Base-by-base conservation (phyloP, 2,113 vertebrate species). In the Pseudorectes ferrugineus region DNA sequence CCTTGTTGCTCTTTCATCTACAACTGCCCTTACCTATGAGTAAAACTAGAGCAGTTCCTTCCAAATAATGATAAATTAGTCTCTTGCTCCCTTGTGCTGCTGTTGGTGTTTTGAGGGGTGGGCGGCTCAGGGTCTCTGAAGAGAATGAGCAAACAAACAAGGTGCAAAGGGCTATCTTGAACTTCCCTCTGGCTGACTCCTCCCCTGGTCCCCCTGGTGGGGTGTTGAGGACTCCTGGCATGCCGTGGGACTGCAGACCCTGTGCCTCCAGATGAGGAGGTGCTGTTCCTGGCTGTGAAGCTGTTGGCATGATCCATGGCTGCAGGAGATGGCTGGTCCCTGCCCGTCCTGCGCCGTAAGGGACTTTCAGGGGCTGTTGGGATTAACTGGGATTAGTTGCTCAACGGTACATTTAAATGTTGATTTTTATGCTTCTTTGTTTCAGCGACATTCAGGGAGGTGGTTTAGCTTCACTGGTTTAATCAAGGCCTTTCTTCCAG, bases 261-360 rank as follows among this genome's bases (percentile, higher is more conserved):
- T 55, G 57, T 40, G 52, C 2, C 19, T 26, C 46, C 0, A 1
- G 21, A 38, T 13, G 66, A 38, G 5, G 9, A 59, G 35, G 35
- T 7, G 9, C 38, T 2, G 4, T 48, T 33, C n/a, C 26, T 25
- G 43, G 49, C 75, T 6, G 1, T 2, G 9, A 55, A 70, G 82
- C 55, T 88, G 55, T 24, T 29, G 76, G 40, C 18, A 46, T 23
- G 20, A 21, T n/a, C 72, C 23, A 28, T 29, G 46, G 31, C 63
- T 4, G 1, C 59, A 40, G 81, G 55, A 62, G 20, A 42, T 9
- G 35, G 28, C 38, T 71, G 61, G 0, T 58, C 16, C 31, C 61
- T 81, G 38, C 55, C 45, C 0, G 0, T 42, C 31, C 31, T 36
- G n/a, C 0, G 0, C 45, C 4, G 2, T 17, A 48, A 83, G 36